A percentile compares a stretch with the other conserved stretches of the same genome.
Conservation (phyloP, 2,113 vertebrate species). For the Tympanuchus pallidicinctus region DNA sequence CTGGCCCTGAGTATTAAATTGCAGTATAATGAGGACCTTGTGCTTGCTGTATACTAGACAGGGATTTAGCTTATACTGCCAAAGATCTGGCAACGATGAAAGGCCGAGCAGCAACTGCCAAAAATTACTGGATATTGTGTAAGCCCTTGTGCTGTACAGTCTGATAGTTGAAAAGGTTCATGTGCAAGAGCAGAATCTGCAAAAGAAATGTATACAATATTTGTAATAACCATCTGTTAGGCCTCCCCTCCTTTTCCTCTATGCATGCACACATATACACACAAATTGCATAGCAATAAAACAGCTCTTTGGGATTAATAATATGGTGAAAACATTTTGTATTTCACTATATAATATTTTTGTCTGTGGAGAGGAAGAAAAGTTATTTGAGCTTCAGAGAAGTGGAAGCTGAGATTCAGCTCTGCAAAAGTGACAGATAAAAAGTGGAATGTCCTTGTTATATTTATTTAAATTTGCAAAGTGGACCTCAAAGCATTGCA, state of each 20-base stretch:
- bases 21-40: slow-evolving; percentile 70
- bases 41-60: slow-evolving; percentile 53
- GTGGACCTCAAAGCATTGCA: not conserved
- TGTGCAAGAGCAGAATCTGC: slow-evolving; percentile 29
- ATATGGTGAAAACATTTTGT: not conserved
- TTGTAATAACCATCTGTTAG: slow-evolving; percentile 28
- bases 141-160: slow-evolving; percentile 53
- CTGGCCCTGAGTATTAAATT: slow-evolving; percentile 61
- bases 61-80: slow-evolving; percentile 55
- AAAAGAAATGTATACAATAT: slow-evolving; percentile 39
- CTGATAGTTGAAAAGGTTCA: slow-evolving; percentile 2
- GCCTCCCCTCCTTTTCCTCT: not conserved
- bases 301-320: not conserved
- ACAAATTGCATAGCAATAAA: not conserved
- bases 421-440: not conserved
- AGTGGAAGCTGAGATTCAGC: not conserved
- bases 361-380: not conserved
- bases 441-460: not conserved
- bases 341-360: not conserved
- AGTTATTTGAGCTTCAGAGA: not conserved
- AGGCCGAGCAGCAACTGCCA: slow-evolving; percentile 61
- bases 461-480: not conserved
- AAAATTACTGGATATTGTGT: slow-evolving; percentile 67
- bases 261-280: not conserved
- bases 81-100: slow-evolving; percentile 40